Base-by-base conservation (phyloP, 1,140 invertebrate species). In the Drosophila biarmipes region DNA sequence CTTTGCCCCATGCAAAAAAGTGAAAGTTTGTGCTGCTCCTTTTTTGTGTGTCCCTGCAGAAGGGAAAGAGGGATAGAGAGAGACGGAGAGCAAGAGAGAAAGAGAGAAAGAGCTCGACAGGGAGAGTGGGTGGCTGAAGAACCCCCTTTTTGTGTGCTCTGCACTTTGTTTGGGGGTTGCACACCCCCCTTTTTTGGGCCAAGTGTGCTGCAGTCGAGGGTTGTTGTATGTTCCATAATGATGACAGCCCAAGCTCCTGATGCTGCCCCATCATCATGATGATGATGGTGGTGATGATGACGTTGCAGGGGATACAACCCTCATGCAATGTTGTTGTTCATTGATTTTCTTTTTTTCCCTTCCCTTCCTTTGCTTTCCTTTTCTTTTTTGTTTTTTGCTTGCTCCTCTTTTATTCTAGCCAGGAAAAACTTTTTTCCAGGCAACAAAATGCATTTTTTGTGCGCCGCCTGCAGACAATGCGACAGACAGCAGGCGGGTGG, bases 391-490 rank as follows among this genome's bases (percentile, higher is more conserved):
- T 77, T 69, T 43, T 64, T 48, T 56, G 38, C 27, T 21, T 27
- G 14, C 21, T 49, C 48, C 43, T 19, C 42, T 69, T 54, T 53
- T n/a, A 21, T 19, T 59, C n/a, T 46, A 54, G 42, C 56, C 52
- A 38, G 40, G 51, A 38, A 58, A 66, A 73, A 73, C 57, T 61
- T 87, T 87, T 81, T 78, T 78, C 57, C 81, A 61, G 52, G 61
- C 80, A 72, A 85, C 80, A 86, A 77, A 87, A 87, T 89, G 84
- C 84, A 89, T 89, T 89, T 86, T 86, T 78, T 86, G 79, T 81
- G 79, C 69, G 69, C 77, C 77, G 77, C 77, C 77, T 77, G 73
- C 73, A 77, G 73, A 77, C 73, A 77, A 77, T 77, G 73, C 73
- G 55, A 68, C 73, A 77, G 74, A 78, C 42, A 38, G 67, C 10